Conservation (phyloP, 2,797 vertebrate species). For the Austrolebias charrua region DNA sequence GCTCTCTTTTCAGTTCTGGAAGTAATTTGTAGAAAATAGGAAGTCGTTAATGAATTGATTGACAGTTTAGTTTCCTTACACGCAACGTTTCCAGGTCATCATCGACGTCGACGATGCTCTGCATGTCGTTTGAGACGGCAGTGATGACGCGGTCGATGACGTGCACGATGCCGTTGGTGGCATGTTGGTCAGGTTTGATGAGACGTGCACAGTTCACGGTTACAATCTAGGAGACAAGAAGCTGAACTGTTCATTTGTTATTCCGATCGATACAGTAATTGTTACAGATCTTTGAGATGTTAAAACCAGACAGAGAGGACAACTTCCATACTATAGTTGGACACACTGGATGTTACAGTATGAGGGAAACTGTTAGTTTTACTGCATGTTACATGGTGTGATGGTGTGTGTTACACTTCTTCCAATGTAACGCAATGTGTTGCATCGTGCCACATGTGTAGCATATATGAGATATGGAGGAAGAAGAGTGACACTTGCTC, state of each 20-base stretch:
- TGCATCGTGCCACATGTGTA: not conserved
- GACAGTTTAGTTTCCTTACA: slow-evolving; percentile 75
- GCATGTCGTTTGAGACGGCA: slow-evolving; percentile 86
- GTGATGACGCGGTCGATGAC: slow-evolving; percentile 97
- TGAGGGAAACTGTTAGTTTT: not conserved
- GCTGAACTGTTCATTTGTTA: not conserved
- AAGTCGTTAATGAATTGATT: not conserved
- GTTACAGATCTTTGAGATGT: too few relatives aligned
- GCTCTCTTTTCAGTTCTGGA: too few relatives aligned
- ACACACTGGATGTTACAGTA: not conserved
- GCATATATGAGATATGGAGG: too few relatives aligned
- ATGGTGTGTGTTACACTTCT: too few relatives aligned
- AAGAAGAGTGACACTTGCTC: too few relatives aligned
- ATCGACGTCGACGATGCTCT: slow-evolving; percentile 86
- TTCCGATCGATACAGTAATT: too few relatives aligned
- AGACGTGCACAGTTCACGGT: slow-evolving; percentile 96
- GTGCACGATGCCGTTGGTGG: slow-evolving; percentile 96
- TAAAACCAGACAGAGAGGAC: not conserved
- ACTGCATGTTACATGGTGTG: too few relatives aligned
- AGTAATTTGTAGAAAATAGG: too few relatives aligned
- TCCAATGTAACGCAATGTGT: not conserved
- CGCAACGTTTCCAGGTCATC: slow-evolving; percentile 91
- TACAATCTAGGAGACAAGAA: slow-evolving; percentile 81
- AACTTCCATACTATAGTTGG: too few relatives aligned
- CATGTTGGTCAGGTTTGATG: slow-evolving; percentile 93